Percentiles rank a stretch among this genome's conserved stretches.
Evolutionary conservation across 2,797 vertebrate genomes (phyloP).

Genomic region (Pelodytes ibericus): DNA sequence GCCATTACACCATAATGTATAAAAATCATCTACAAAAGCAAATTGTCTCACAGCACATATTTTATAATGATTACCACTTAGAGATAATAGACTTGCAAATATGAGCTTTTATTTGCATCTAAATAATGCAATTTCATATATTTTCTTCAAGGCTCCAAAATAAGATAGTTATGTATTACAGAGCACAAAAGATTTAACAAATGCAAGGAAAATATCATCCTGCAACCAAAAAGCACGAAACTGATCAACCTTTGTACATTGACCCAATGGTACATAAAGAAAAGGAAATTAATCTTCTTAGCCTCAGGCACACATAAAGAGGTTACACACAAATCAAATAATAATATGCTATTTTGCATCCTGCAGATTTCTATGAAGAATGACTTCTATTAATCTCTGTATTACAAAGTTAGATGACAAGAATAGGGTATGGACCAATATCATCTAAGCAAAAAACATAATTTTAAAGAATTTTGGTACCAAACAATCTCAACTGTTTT

Average conservation of each 20-base stretch:
- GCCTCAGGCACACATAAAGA: neutral
- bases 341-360: conserved; percentile 1
- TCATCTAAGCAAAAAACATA: neutral
- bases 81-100: neutral
- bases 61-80: neutral
- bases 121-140: conserved; percentile 4
- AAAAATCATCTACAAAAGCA: too few species aligned
- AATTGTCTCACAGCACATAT: too few species aligned
- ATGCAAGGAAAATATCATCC: conserved; percentile 9
- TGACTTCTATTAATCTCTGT: too few species aligned
- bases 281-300: conserved; percentile 5
- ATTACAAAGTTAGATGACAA: too few species aligned
- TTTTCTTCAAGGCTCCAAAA: neutral
- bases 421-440: too few species aligned
- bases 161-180: neutral
- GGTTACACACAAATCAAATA: neutral
- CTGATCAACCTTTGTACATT: conserved; percentile 15
- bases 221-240: conserved; percentile 17
- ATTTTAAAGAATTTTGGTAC: neutral
- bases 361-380: neutral
- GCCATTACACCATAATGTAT: too few species aligned
- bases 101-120: neutral
- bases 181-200: neutral
- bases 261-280: neutral
- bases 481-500: too few species aligned